A percentile compares a stretch with the other conserved stretches of the same genome.
Evolutionary conservation across 2,888 invertebrate species (phyloP).

Genomic region (Caenorhabditis macrosperma): DNA sequence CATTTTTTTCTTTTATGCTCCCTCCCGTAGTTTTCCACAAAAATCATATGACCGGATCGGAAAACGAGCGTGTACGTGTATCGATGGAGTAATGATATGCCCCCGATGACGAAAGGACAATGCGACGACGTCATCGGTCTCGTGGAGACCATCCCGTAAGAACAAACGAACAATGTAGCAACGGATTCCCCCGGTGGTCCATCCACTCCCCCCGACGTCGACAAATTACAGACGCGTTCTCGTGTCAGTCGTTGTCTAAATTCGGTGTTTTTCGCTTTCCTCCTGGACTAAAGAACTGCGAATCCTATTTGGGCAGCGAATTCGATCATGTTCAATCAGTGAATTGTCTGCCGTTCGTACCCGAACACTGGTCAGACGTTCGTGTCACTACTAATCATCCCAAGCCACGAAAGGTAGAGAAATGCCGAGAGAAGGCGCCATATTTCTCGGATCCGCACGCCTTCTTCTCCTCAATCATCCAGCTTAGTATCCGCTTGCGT

Average conservation of each 20-base stretch:
- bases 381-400: too few relatives aligned
- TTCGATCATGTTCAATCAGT: neutral
- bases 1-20: neutral
- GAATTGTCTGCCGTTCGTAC: neutral
- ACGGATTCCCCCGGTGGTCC: too few relatives aligned
- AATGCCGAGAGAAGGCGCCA: neutral
- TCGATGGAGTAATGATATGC: neutral
- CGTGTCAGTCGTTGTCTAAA: neutral
- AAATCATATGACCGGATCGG: slow-evolving; percentile 25
- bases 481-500: neutral
- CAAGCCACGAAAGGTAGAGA: too few relatives aligned
- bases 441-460: neutral
- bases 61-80: neutral
- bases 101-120: neutral
- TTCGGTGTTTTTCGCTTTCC: neutral
- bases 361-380: too few relatives aligned
- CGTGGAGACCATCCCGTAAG: neutral
- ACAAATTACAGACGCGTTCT: neutral
- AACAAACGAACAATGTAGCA: too few relatives aligned
- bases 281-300: slow-evolving; percentile 22
- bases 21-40: neutral
- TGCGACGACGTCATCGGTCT: neutral
- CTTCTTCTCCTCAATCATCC: neutral
- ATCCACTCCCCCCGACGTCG: too few relatives aligned
- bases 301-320: slow-evolving; percentile 19